Evolutionary conservation across 2,888 invertebrate genomes (phyloP), one percentile per base, ranked within the genome.

Genomic region (Ichneumon xanthorius): DNA sequence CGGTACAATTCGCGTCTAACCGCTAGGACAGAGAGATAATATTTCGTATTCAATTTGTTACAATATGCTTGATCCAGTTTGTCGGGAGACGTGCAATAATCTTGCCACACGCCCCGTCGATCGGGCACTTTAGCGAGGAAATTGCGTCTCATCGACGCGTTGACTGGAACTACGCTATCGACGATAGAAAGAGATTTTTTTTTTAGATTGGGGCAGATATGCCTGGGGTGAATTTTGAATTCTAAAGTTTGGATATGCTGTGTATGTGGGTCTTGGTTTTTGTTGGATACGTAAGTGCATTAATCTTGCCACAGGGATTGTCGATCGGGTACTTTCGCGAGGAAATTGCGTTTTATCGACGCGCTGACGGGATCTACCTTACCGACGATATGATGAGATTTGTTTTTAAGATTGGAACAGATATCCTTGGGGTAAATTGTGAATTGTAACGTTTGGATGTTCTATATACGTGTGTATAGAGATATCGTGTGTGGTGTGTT

Each of bases 1-100:
- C 58, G 63, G 53, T 67, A 68, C 71, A 63, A 68, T 33, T 84
- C 70, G 83, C 85, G 79, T 72, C 88, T 89, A 90, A 88, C 85
- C 76, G 83, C 87, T 61, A 86, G 81, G 85, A 87, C 87, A 45
- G 45, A 87, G 87, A 89, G 91, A 92, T 92, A 90, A 91, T 91
- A 92, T 90, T 88, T 90, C 89, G 90, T 85, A 92, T 92, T 92
- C 90, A 92, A 92, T 92, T 90, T 92, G 90, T 90, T 55, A 86
- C 89, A 88, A 89, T 89, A 89, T 88, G 89, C 84, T 89, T 85
- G 88, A 87, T 89, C 87, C 87, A 88, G 80, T 80, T 79, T 26
- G 65, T 16, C 22, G 26, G 50, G 50, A 76, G 55, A 53, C 70
- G 19, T 55, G 26, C 63, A 14, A 33, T 63, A 63, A 63, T 63